These are phyloP conservation scores for Andinoacara biseriatus DNA, from an alignment of 2,113 vertebrate species.

Conservation along the genomic window DNA sequence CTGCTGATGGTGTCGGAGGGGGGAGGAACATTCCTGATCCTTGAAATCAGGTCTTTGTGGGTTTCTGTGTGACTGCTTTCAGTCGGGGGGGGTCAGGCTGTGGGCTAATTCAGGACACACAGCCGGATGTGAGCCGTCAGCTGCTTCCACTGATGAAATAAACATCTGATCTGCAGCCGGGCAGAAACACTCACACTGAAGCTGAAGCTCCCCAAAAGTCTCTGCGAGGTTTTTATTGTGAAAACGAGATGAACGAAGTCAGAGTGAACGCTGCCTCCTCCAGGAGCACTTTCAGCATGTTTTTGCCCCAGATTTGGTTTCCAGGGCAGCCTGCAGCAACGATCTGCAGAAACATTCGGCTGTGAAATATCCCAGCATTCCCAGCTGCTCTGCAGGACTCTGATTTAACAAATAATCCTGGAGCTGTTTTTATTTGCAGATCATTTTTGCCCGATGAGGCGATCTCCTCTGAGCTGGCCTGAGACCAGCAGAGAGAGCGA, in stretches of 20 bases:
- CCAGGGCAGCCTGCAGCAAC: neutral
- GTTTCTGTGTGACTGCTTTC: constrained; percentile 14
- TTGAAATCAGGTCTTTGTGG: constrained; percentile 42
- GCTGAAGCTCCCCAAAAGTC: neutral
- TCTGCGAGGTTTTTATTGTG: no score
- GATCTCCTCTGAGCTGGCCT: neutral
- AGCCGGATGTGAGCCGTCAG: constrained; percentile 29
- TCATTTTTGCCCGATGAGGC: no score
- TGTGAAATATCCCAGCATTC: neutral
- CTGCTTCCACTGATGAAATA: constrained; percentile 29
- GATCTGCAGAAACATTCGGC: neutral
- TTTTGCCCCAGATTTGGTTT: no score
- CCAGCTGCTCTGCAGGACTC: neutral
- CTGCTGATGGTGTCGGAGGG: constrained; percentile 36
- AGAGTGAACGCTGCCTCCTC: no score
- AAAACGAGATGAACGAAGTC: no score
- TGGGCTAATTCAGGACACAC: constrained; percentile 54
- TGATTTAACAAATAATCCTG: neutral
- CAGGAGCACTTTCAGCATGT: no score
- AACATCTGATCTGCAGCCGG: constrained; percentile 4
- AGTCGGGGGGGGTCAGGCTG: neutral
- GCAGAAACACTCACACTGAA: neutral
- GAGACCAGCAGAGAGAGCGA: constrained; percentile 7
- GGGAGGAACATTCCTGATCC: constrained; percentile 57
- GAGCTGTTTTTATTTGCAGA: neutral